These are phyloP conservation scores for Nothobranchius furzeri DNA, from an alignment of 2,113 vertebrate species.

Conservation along the genomic window DNA sequence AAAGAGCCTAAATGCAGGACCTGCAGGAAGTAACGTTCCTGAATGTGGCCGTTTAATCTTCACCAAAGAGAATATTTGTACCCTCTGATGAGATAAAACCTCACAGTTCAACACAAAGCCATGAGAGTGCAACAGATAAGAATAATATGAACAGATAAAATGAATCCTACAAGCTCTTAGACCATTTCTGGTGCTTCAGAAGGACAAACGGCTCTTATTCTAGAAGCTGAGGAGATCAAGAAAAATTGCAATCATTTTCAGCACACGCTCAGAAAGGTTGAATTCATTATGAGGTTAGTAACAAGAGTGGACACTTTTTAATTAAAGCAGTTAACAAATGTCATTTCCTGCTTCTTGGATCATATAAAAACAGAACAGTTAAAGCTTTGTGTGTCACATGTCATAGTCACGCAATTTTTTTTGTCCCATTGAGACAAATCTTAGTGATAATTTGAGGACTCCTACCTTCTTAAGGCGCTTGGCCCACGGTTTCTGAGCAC, in stretches of 20 bases:
- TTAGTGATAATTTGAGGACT: no score
- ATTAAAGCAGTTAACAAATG: not conserved
- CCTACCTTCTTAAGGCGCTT: constrained; percentile 84
- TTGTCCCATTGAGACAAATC: no score
- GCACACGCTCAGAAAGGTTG: not conserved
- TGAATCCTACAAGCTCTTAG: no score
- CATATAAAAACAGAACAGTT: not conserved
- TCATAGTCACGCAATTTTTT: no score
- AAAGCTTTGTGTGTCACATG: no score
- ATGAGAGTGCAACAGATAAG: no score
- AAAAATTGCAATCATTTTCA: not conserved
- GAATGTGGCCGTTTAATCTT: not conserved
- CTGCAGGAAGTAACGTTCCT: not conserved
- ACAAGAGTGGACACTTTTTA: not conserved
- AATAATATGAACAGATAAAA: no score
- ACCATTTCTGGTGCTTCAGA: no score
- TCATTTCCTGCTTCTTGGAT: not conserved
- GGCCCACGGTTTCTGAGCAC: constrained; percentile 86
- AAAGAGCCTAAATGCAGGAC: not conserved
- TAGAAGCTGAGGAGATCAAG: no score
- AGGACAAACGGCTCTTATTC: no score
- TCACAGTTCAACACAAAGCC: no score
- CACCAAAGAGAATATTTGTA: not conserved
- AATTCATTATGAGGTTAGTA: not conserved
- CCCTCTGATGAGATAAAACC: no score